phyloP scores from a whole-genome alignment of 2,797 vertebrate species.

The Characodon lateralis region DNA sequence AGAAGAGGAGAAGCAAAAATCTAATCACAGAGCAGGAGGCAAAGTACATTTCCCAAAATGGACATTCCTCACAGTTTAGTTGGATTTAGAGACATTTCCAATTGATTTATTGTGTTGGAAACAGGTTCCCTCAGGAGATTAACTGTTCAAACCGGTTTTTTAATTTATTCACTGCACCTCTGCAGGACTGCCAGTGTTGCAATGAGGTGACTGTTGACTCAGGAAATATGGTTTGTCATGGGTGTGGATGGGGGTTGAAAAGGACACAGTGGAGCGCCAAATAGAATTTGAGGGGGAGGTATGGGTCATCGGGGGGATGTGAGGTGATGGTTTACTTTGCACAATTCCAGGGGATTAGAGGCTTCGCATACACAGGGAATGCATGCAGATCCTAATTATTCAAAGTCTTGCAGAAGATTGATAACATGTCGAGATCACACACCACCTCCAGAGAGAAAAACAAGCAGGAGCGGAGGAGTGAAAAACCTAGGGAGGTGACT shows the following conservation, averaged over 20 bases:
- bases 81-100: constrained; percentile 1
- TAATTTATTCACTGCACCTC: constrained; percentile 13
- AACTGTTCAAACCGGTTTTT: constrained; percentile 4
- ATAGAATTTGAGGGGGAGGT: constrained; percentile 32
- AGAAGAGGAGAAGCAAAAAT: background rate
- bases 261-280: constrained; percentile 17
- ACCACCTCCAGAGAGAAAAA: constrained; percentile 42
- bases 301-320: background rate
- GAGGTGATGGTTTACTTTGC: constrained; percentile 57
- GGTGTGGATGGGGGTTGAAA: constrained; percentile 24
- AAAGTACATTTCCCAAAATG: constrained; percentile 22
- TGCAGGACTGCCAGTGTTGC: constrained; percentile 2
- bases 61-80: constrained; percentile 12
- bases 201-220: constrained; percentile 22
- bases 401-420: constrained; percentile 46
- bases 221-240: constrained; percentile 33
- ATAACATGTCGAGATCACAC: constrained; percentile 56
- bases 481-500: constrained; percentile 30
- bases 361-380: constrained; percentile 27
- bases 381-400: constrained; percentile 54
- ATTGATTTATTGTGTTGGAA: background rate
- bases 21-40: constrained; percentile 12
- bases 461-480: constrained; percentile 23
- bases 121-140: constrained; percentile 1
- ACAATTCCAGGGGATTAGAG: constrained; percentile 62